Conservation (phyloP, 2,797 vertebrate species). For the Danio choprae region DNA sequence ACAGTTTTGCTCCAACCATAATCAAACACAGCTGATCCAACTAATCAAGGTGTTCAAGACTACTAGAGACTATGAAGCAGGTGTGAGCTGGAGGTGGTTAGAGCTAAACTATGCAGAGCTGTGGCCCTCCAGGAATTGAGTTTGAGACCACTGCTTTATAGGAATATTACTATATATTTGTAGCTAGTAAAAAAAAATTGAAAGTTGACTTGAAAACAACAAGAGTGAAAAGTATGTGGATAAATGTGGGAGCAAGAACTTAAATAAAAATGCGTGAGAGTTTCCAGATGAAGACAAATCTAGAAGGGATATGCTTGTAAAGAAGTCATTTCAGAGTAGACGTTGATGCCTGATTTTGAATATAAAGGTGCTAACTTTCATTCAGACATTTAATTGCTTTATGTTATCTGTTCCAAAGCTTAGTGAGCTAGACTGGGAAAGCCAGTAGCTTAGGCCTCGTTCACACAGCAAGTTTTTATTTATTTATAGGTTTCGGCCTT, state of each 20-base stretch:
- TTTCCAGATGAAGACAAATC: neutral
- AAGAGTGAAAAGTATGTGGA: constrained; percentile 64
- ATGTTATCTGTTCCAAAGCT: neutral
- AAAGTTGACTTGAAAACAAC: constrained; percentile 46
- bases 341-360: constrained; percentile 59
- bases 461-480: no score
- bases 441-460: no score
- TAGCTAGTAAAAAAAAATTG: constrained; percentile 34
- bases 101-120: no score
- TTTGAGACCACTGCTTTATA: no score
- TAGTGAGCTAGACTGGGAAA: neutral
- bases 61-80: no score
- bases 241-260: constrained; percentile 67
- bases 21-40: no score
- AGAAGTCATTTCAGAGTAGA: constrained; percentile 57
- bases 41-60: no score
- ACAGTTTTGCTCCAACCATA: no score
- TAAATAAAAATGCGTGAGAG: constrained; percentile 71
- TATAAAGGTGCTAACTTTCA: neutral
- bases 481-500: no score
- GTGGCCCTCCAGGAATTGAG: no score
- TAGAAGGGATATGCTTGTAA: constrained; percentile 24
- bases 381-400: neutral
- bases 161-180: neutral
- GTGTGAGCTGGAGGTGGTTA: no score